Conservation (phyloP, 2,888 invertebrate species). For the Epsilonema sp. region DNA sequence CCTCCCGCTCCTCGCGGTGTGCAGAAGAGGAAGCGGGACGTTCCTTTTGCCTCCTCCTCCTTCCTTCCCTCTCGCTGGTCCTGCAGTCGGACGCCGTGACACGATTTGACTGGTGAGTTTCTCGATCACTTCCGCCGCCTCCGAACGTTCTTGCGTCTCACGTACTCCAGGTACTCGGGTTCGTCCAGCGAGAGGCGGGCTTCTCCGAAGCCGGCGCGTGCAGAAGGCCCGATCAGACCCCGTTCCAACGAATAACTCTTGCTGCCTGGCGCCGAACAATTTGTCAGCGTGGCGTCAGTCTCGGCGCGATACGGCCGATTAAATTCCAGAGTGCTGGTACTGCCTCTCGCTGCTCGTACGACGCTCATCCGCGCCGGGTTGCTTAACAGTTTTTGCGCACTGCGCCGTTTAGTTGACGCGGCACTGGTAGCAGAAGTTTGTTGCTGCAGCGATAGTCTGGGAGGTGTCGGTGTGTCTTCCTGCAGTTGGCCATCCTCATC, state of each 20-base stretch:
- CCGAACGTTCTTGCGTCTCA: conserved; percentile 2
- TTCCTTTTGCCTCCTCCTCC: background rate
- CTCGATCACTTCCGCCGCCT: conserved; percentile 3
- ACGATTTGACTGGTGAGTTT: background rate
- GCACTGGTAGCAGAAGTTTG: background rate
- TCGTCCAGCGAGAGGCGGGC: background rate
- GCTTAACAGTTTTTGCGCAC: background rate
- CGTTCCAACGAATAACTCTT: background rate
- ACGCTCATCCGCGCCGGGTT: background rate
- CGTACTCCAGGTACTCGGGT: background rate
- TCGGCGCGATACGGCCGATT: too few species aligned
- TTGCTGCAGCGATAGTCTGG: too few species aligned
- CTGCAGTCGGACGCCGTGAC: background rate
- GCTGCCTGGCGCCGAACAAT: too few species aligned
- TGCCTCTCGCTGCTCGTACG: background rate
- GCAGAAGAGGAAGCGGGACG: too few species aligned
- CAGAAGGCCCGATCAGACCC: background rate
- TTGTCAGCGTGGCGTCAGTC: too few species aligned
- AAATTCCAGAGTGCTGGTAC: background rate
- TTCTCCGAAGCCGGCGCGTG: background rate
- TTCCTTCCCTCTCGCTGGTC: too few species aligned
- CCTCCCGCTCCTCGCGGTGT: too few species aligned
- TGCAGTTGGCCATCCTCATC: too few species aligned
- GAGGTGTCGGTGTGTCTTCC: too few species aligned
- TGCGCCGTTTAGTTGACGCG: background rate